Base-by-base conservation (phyloP, 2,888 invertebrate species). In the Carpatolechia fugitivella region DNA sequence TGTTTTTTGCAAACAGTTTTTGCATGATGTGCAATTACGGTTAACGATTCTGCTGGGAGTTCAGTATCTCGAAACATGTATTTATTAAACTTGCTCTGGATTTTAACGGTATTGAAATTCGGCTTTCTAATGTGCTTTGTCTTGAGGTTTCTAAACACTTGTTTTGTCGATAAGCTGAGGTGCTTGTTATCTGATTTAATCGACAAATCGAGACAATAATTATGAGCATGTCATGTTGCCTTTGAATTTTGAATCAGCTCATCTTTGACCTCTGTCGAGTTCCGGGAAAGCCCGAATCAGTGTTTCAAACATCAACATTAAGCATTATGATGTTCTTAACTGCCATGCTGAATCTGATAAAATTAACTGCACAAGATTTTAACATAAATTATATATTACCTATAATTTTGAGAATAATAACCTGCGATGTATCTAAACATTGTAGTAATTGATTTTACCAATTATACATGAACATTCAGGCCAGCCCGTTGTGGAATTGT, bases 61-160 rank as follows among this genome's bases (percentile, higher is more conserved):
- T 76, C 74, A 74, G 79, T 80, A 76, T 70, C 76, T 76, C 76
- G 69, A 64, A 72, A 70, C 68, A 69, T 74, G 69, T 74, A 69
- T 79, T 69, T 74, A 73, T 79, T 66, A 65, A 64, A 65, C 65
- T 65, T 66, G 62, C 63, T 60, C 68, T 76, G 71, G 72, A 70
- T 79, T 76, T 78, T 74, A 80, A 77, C 76, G 69, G 74, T 76
- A 74, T 72, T 69, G 68, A 71, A 71, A 78, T 75, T 72, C 60
- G 71, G 78, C 85, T 87, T 87, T 88, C 88, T 86, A 86, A 85
- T 80, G 65, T 71, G 69, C 70, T 78, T 80, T 76, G 77, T 77
- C 75, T 72, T 79, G 78, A 44, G 74, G 69, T 71, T 72, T 74
- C 72, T 58, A 61, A 65, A 66, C 63, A 69, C 72, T 68, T 66